Evolutionary conservation across 2,797 vertebrate genomes (phyloP).

Genomic region (Epinephelus malabaricus): DNA sequence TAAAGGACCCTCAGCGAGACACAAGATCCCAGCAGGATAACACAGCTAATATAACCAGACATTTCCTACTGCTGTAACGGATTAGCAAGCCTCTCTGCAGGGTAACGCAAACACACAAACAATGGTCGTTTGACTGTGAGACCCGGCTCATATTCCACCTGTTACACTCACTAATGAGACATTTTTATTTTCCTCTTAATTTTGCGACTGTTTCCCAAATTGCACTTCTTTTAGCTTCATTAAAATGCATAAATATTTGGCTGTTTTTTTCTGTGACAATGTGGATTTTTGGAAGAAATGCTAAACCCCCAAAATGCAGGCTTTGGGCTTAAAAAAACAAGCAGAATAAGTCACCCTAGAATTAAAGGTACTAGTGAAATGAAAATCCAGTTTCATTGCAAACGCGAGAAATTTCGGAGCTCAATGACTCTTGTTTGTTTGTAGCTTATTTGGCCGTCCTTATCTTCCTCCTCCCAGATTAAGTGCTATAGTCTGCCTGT

Average conservation of each 20-base stretch:
- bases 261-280: not conserved
- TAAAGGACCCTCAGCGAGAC: conserved; percentile 49
- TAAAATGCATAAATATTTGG: not conserved
- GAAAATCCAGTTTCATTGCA: not conserved
- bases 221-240: not conserved
- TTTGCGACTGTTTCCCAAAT: not conserved
- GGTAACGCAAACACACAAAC: conserved; percentile 64
- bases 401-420: conserved; percentile 32
- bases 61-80: conserved; percentile 69
- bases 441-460: conserved; percentile 40
- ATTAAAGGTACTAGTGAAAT: not conserved
- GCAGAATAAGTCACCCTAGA: not conserved
- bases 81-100: conserved; percentile 67
- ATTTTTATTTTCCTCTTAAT: conserved; percentile 18
- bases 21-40: conserved; percentile 74
- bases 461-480: conserved; percentile 73
- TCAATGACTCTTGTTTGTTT: conserved; percentile 59
- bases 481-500: conserved; percentile 61
- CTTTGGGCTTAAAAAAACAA: not conserved
- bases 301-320: not conserved
- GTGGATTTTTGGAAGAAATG: not conserved
- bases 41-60: conserved; percentile 65
- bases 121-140: conserved; percentile 40
- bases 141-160: conserved; percentile 51
- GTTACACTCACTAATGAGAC: conserved; percentile 8